Evolutionary conservation across 2,113 vertebrate species (phyloP), one percentile per base, ranked within the genome.

Genomic region (Calcarius ornatus): DNA sequence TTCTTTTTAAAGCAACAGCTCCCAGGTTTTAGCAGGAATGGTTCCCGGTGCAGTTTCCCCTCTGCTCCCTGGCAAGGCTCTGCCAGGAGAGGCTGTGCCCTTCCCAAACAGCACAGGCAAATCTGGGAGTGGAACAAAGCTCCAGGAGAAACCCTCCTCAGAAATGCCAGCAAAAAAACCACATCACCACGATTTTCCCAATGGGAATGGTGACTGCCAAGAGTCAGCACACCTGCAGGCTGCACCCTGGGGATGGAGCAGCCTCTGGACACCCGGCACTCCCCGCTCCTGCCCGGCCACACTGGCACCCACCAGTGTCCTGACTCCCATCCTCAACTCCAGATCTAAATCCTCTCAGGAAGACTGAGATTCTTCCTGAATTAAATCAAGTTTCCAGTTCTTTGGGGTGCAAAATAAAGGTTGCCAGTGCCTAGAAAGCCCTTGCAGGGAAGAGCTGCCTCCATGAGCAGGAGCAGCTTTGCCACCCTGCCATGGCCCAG

Each of bases 1-100:
- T 23, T 27, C 68, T 65, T 94, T 98, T 98, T 98, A 98, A 98
- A 98, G 97, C 97, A 98, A 98, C 98, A 98, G 98, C 96, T 97
- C 97, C 73, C 96, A 90, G 91, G 96, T 96, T 97, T 95, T 64
- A 78, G 81, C 89, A 94, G 22, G 20, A 92, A 96, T 9, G 91
- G 59, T 71, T 97, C 81, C 95, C 23, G 5, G 91, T 82, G 48
- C 93, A 88, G 87, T 85, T 71, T 83, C 45, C 23, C 40, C 43
- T 80, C 57, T 22, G 45, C 79, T 53, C 16, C 0, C 33, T 37
- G 65, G 48, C 56, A 51, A 69, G 70, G 91, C 66, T 70, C 65
- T 0, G 1, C 15, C 10, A 2, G 65, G 35, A 81, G 61, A 4
- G 1, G 31, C 42, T 6, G 30, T 21, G 48, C 81, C n/a, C 19